Base-by-base conservation (phyloP, 2,113 vertebrate genomes). In the Poecile atricapillus region DNA sequence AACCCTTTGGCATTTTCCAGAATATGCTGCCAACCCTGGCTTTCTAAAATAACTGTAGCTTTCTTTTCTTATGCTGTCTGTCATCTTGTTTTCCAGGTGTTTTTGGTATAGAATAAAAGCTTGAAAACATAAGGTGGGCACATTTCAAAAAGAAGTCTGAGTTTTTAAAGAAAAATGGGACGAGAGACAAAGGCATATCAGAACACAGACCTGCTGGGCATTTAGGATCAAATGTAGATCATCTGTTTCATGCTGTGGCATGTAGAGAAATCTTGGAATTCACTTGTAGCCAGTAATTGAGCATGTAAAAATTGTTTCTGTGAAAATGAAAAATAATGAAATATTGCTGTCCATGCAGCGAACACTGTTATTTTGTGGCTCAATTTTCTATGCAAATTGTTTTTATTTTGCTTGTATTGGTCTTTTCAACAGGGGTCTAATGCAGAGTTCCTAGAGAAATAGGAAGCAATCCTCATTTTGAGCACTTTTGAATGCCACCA, bases 1-100 rank as follows among this genome's bases (percentile, higher is more conserved):
- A 87, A 55, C 58, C 50, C 78, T 91, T 84, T 68, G 77, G 79
- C 76, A 62, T 92, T 92, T 96, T 94, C 59, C 47, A 96, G 75
- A 83, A 53, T n/a, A 44, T 74, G n/a, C 39, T 83, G 75, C 63
- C 83, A 92, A 55, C 12, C 17, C 22, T 49, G 39, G 46, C 17
- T 74, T 85, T 68, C 84, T 73, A 2, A 23, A 90, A 73, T 31
- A 55, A 49, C 28, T 84, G 5, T 43, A 74, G 43, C 8, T 69
- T 87, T 78, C 71, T 94, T 65, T 52, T 8, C n/a, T 83, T 47
- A 15, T 83, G 25, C 33, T 75, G 18, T 46, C 23, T 86, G 37
- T 89, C 80, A 68, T 95, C 65, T 87, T 92, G 18, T 91, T 81
- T 82, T 87, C 49, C 65, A 76, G 64, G 73, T 89, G 62, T 70